Base-by-base conservation (phyloP, 2,113 vertebrate species). In the Prietella phreatophila region DNA sequence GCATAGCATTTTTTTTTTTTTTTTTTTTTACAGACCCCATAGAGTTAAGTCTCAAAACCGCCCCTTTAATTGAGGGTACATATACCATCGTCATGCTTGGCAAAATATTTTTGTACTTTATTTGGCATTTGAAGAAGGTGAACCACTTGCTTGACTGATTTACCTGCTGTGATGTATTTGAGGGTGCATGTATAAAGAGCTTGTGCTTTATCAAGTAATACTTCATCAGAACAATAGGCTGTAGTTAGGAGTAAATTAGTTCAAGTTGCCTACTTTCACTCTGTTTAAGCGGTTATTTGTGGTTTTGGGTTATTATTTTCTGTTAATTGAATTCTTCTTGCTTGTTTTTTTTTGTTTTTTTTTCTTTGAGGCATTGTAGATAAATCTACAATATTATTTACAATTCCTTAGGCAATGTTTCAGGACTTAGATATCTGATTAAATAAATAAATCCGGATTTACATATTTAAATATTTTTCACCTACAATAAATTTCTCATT, bases 151-250 rank as follows among this genome's bases (percentile, higher is more conserved):
- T 86, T 86, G 76, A 85, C 83, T 85, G 69, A 85, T 85, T 82
- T 47, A 90, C 83, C 86, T 85, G 78, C 89, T 82, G 85, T 85
- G 63, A 42, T 56, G 6, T 84, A 71, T 79, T 58, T 85, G n/a
- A 61, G 83, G 42, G 20, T 76, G 69, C 55, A 47, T 78, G 17
- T 67, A 39, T 84, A 71, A 56, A 61, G 42, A 50, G 15, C 15
- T 17, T 7, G 65, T 33, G 33, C 58, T n/a, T 71, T 56, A 81
- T 20, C 9, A 58, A 60, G 30, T 9, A n/a, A 47, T 47, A 47
- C 42, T 47, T 47, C 42, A 47, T 47, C 42, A 47, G 42, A 47
- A 47, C 42, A 47, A 47, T 53, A 30, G 14, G 15, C 50, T 79
- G 53, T 58, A 36, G 53, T 36, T 58, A 20, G 17, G 22, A 33